Base-by-base conservation (phyloP, 2,888 invertebrate species). In the Eulithis prunata region DNA sequence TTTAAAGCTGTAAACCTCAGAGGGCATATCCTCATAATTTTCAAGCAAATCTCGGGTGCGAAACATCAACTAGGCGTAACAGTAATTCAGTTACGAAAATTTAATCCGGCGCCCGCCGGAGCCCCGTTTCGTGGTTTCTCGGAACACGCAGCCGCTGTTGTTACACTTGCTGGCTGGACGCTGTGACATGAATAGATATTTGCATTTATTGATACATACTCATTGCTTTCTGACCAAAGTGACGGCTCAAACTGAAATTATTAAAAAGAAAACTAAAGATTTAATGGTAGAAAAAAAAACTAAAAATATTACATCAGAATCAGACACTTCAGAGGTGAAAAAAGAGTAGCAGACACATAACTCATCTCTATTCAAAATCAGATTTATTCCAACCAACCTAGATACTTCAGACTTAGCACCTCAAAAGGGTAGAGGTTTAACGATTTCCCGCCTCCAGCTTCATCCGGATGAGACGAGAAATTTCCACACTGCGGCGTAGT, bases 1-100 rank as follows among this genome's bases (percentile, higher is more conserved):
- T 56, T n/a, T 53, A 13, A 43, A 32, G 52, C 56, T 49, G 54
- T 64, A 62, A 62, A 68, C 65, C 57, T 55, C 46, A 38, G 13
- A 14, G 52, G 58, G 61, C 64, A 66, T 66, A 64, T 69, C 53
- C 58, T 68, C 66, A 63, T 70, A 71, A 71, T 61, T 72, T 56
- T 54, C 36, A 43, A 57, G 61, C 57, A n/a, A 71, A 60, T 66
- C 56, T 55, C 58, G 64, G 73, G 63, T 59, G 71, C 57, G 67
- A 74, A 77, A 78, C 79, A 80, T 80, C 78, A 78, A 72, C 77
- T 67, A 75, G 74, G 71, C 79, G 76, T 78, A 74, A 73, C 73
- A 71, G 79, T 88, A 88, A 90, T 86, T 82, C 75, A 70, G 85
- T 89, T 90, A 89, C 71, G 84, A 82, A 86, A 87, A 88, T 89